phyloP scores from a whole-genome alignment of 2,113 vertebrate genomes.

The Nettapus auritus region DNA sequence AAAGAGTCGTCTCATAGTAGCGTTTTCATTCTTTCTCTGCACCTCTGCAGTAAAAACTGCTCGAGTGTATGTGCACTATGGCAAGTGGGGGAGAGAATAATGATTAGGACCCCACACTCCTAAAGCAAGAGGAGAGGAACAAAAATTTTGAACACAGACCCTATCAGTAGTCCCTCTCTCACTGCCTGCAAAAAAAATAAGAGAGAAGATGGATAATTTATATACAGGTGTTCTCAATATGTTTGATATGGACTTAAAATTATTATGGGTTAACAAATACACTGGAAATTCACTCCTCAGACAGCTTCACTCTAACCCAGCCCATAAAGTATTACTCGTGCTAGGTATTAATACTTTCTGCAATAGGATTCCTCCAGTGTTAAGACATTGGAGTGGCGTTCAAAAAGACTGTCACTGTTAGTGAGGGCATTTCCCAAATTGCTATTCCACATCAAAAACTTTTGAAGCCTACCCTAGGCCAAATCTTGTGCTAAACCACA shows the following conservation, averaged over 20 bases:
- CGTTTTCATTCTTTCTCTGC: not conserved
- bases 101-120: not conserved
- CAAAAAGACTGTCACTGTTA: not conserved
- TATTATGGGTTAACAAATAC: not conserved
- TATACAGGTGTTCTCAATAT: not conserved
- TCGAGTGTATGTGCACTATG: accelerated
- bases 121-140: not conserved
- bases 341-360: not conserved
- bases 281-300: not conserved
- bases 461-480: not conserved
- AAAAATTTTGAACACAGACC: not conserved
- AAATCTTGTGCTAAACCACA: constrained; percentile 37
- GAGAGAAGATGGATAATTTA: not conserved
- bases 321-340: not conserved
- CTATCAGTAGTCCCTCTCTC: not conserved
- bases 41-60: accelerated
- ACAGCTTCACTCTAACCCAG: not conserved
- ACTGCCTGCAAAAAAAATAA: not conserved
- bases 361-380: accelerated
- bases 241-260: not conserved
- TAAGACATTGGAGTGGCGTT: accelerated
- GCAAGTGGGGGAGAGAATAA: not conserved
- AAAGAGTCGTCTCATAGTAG: not conserved
- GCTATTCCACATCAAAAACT: not conserved
- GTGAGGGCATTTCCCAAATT: not conserved